These are phyloP conservation scores for Thripadectes ignobilis DNA, from an alignment of 2,797 vertebrate species.

Conservation along the genomic window DNA sequence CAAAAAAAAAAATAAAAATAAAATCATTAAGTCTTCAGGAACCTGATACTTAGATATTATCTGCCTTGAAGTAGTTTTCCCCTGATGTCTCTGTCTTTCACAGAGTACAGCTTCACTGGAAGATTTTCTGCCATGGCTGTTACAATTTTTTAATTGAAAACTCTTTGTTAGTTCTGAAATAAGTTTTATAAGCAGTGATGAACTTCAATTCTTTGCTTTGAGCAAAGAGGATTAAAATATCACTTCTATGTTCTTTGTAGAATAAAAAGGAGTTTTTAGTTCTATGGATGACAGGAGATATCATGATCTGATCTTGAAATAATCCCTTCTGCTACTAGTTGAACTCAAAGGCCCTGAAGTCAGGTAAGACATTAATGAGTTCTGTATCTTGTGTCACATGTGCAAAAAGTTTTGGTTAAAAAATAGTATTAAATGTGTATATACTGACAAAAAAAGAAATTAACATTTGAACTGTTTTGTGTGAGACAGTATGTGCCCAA, in stretches of 20 bases:
- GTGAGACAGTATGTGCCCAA: neutral
- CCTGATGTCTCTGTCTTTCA: neutral
- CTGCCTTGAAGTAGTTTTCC: neutral
- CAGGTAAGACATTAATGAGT: neutral
- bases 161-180: neutral
- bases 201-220: neutral
- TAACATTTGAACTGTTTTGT: neutral
- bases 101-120: neutral
- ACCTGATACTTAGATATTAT: neutral
- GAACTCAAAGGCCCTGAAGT: constrained; percentile 19
- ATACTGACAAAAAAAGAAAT: neutral
- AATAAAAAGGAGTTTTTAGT: neutral
- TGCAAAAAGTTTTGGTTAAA: neutral
- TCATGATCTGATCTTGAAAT: neutral
- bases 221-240: constrained; percentile 11
- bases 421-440: neutral
- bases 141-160: neutral
- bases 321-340: neutral
- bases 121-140: neutral
- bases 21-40: neutral
- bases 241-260: neutral
- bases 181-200: neutral
- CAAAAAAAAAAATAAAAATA: neutral
- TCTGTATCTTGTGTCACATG: neutral
- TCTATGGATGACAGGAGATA: neutral